Conservation (phyloP, 2,797 vertebrate genomes). For the Microcaecilia unicolor region DNA sequence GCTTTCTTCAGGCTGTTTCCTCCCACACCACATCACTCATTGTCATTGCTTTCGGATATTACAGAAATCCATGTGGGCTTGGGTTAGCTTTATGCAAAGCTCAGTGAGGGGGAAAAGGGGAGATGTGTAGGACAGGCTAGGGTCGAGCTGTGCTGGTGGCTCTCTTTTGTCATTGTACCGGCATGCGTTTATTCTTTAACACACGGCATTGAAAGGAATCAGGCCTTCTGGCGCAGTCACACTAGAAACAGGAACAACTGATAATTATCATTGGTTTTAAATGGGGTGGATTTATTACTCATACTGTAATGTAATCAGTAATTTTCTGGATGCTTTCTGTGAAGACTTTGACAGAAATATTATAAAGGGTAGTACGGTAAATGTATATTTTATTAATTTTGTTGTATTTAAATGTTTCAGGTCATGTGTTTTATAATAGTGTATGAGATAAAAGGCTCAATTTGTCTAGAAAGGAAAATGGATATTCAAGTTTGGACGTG, state of each 20-base stretch:
- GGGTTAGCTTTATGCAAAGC: conserved; percentile 66
- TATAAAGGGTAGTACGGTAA: too few relatives aligned
- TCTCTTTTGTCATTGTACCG: conserved; percentile 26
- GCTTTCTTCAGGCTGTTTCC: conserved; percentile 78
- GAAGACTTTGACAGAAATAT: too few relatives aligned
- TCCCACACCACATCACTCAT: conserved; percentile 87
- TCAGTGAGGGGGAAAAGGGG: conserved; percentile 56
- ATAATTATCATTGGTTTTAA: conserved; percentile 23
- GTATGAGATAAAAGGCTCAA: too few relatives aligned
- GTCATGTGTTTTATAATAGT: too few relatives aligned
- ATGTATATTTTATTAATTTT: too few relatives aligned
- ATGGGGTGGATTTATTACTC: not conserved
- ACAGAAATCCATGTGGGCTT: conserved; percentile 67
- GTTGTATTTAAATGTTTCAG: too few relatives aligned
- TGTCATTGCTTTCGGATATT: conserved; percentile 66
- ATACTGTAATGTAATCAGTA: too few relatives aligned
- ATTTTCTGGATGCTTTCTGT: too few relatives aligned
- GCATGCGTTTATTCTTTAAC: conserved; percentile 26
- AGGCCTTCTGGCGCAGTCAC: conserved; percentile 15
- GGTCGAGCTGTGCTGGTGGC: conserved; percentile 37
- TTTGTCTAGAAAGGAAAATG: too few relatives aligned
- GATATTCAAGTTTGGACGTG: too few relatives aligned
- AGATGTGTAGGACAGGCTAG: conserved; percentile 43
- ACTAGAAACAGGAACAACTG: conserved; percentile 16
- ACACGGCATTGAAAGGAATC: conserved; percentile 28